These are phyloP conservation scores for Tauraco erythrolophus DNA, from an alignment of 2,113 vertebrate genomes.

Conservation along the genomic window DNA sequence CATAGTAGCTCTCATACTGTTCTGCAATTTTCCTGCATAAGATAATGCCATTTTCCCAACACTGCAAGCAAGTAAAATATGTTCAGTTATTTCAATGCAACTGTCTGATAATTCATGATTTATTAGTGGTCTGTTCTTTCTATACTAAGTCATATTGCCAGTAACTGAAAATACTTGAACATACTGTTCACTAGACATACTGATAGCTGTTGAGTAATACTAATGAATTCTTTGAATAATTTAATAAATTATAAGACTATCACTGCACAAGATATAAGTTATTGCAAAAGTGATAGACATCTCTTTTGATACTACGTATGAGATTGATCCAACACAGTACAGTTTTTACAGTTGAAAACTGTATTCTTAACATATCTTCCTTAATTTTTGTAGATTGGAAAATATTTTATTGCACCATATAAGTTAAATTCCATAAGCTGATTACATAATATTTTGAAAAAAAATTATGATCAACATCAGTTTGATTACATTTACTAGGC, in stretches of 20 bases:
- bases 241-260: neutral
- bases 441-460: neutral
- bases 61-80: slow-evolving; percentile 76
- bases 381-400: neutral
- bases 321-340: neutral
- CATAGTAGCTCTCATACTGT: slow-evolving; percentile 96
- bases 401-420: neutral
- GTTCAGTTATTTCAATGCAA: neutral
- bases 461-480: neutral
- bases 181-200: neutral
- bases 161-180: neutral
- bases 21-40: slow-evolving; percentile 97
- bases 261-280: neutral
- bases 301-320: neutral
- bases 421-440: neutral
- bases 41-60: slow-evolving; percentile 98
- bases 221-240: neutral
- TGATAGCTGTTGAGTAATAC: neutral
- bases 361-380: neutral
- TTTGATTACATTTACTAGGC: neutral
- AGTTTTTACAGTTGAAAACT: neutral
- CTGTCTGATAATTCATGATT: neutral
- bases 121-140: neutral
- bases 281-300: neutral
- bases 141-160: neutral